These are phyloP conservation scores for Strix uralensis DNA, from an alignment of 2,113 vertebrate genomes.

Conservation along the genomic window DNA sequence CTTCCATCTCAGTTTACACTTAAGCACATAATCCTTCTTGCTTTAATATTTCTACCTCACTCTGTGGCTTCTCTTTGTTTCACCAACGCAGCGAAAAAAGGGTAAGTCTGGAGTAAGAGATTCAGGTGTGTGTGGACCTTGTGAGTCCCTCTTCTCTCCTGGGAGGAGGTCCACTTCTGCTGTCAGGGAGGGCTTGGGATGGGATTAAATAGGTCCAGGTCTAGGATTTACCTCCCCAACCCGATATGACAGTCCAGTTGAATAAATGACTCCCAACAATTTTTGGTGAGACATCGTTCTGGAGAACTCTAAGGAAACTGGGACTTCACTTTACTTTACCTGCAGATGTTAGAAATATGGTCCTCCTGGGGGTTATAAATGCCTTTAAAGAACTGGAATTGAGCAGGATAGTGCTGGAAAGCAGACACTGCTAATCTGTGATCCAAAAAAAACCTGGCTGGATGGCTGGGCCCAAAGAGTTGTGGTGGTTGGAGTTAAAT, in stretches of 20 bases:
- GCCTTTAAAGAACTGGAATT: not conserved
- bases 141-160: not conserved
- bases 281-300: not conserved
- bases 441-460: not conserved
- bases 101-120: not conserved
- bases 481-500: no score
- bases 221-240: not conserved
- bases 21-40: not conserved
- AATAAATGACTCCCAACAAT: not conserved
- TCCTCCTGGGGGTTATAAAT: not conserved
- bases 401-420: not conserved
- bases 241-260: fast-evolving
- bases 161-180: not conserved
- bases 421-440: fast-evolving
- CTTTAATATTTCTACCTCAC: not conserved
- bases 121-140: not conserved
- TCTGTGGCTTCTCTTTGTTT: not conserved
- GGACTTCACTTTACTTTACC: not conserved
- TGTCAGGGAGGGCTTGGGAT: fast-evolving
- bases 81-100: not conserved
- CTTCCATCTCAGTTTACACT: not conserved
- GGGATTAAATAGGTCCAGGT: not conserved
- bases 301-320: not conserved
- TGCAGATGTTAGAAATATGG: not conserved
- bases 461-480: no score